These are phyloP conservation scores for Mesocricetus auratus DNA, from an alignment of 2,113 vertebrate genomes.

Conservation along the genomic window DNA sequence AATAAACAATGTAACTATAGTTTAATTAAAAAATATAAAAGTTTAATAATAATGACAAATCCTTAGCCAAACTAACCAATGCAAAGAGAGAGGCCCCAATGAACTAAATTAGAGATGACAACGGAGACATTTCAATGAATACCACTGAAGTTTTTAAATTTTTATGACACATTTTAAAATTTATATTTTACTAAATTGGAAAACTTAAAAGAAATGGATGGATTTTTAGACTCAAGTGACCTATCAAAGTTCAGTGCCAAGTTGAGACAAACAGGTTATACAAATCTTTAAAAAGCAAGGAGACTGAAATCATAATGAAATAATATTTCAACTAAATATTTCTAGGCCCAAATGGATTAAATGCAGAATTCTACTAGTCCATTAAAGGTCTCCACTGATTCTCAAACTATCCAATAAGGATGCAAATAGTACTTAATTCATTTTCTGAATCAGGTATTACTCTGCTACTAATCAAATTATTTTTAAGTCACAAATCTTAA, in stretches of 20 bases:
- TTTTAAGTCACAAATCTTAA: not conserved
- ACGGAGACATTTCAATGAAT: not conserved
- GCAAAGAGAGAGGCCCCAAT: not conserved
- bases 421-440: not conserved
- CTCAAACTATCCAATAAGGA: not conserved
- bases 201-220: not conserved
- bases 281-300: not conserved
- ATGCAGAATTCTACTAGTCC: not conserved
- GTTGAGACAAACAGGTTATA: not conserved
- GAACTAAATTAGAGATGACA: not conserved
- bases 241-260: not conserved
- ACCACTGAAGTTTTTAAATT: not conserved
- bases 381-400: not conserved
- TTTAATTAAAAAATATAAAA: not conserved
- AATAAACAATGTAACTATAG: not conserved
- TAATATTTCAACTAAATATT: not conserved
- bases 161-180: not conserved
- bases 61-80: not conserved
- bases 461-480: not conserved
- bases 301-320: not conserved
- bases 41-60: not conserved
- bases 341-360: not conserved
- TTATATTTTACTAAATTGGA: not conserved
- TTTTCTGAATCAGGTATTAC: not conserved
- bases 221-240: not conserved